These are phyloP conservation scores for Erebia ligea DNA, from an alignment of 2,888 invertebrate species.

Conservation along the genomic window DNA sequence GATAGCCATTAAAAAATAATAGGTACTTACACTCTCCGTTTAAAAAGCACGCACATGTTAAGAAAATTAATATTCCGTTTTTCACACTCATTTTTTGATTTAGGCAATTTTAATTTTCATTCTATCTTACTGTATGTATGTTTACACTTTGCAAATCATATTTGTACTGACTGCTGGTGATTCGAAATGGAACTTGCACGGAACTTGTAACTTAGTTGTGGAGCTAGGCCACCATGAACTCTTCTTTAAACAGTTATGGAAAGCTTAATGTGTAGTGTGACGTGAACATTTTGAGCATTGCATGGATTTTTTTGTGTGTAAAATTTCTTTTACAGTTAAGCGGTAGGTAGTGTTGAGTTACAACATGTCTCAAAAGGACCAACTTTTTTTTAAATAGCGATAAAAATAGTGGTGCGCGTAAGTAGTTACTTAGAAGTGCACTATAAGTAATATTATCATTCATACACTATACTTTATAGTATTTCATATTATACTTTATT, in stretches of 20 bases:
- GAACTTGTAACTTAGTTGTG: constrained; percentile 38
- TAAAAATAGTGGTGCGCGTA: too few relatives aligned
- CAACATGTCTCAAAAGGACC: too few relatives aligned
- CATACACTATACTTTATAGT: too few relatives aligned
- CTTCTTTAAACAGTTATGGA: constrained; percentile 31
- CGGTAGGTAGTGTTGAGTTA: too few relatives aligned
- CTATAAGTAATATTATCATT: too few relatives aligned
- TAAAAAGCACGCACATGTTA: neutral
- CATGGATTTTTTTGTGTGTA: neutral
- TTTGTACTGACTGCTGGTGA: constrained; percentile 40
- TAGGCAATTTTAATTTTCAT: too few relatives aligned
- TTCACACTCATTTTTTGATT: constrained; percentile 10
- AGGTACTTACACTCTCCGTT: constrained; percentile 25
- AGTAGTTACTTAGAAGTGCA: too few relatives aligned
- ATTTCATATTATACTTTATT: too few relatives aligned
- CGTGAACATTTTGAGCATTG: constrained; percentile 28
- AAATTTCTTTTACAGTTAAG: neutral
- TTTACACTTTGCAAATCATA: constrained; percentile 33
- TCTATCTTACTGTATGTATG: constrained; percentile 16
- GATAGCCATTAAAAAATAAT: too few relatives aligned
- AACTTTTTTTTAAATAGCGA: too few relatives aligned
- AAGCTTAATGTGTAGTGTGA: constrained; percentile 30
- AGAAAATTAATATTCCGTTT: neutral
- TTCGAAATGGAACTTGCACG: constrained; percentile 36
- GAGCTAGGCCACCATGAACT: constrained; percentile 30